phyloP scores from a whole-genome alignment of 2,888 invertebrate species.

The Rosalia funebris region DNA sequence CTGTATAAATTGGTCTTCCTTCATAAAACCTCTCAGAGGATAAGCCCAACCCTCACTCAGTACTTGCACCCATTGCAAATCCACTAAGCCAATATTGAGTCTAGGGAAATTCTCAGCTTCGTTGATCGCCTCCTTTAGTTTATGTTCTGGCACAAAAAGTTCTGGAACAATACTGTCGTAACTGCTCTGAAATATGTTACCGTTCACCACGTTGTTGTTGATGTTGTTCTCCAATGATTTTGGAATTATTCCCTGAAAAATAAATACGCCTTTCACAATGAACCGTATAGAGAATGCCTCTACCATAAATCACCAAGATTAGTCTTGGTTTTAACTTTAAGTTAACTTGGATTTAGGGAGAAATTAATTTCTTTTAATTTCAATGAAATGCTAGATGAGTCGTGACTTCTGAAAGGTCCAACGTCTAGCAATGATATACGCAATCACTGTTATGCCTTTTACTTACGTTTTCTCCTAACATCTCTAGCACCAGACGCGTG shows the following conservation, averaged over 20 bases:
- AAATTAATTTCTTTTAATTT: too few species aligned
- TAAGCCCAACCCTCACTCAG: conserved; percentile 95
- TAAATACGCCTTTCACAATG: background rate
- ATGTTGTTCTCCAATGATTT: conserved; percentile 34
- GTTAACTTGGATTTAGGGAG: too few species aligned
- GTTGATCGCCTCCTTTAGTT: conserved; percentile 70
- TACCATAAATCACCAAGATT: too few species aligned
- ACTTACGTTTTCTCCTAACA: conserved; percentile 75
- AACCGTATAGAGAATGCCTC: too few species aligned
- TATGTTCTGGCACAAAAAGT: conserved; percentile 77
- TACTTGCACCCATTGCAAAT: conserved; percentile 93
- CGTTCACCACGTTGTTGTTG: conserved; percentile 27
- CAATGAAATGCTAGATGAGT: too few species aligned
- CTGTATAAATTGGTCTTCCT: conserved; percentile 84
- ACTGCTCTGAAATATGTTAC: conserved; percentile 20
- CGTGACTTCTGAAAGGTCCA: too few species aligned
- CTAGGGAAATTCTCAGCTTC: conserved; percentile 78
- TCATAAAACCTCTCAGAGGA: conserved; percentile 72
- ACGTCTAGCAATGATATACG: too few species aligned
- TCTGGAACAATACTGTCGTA: conserved; percentile 70
- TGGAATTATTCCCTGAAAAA: conserved; percentile 70
- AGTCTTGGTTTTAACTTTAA: too few species aligned
- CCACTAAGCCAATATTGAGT: conserved; percentile 81
- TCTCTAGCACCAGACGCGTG: conserved; percentile 80
- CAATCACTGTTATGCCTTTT: too few species aligned